phyloP scores from a whole-genome alignment of 2,888 invertebrate genomes.

The Xestia ashworthii region DNA sequence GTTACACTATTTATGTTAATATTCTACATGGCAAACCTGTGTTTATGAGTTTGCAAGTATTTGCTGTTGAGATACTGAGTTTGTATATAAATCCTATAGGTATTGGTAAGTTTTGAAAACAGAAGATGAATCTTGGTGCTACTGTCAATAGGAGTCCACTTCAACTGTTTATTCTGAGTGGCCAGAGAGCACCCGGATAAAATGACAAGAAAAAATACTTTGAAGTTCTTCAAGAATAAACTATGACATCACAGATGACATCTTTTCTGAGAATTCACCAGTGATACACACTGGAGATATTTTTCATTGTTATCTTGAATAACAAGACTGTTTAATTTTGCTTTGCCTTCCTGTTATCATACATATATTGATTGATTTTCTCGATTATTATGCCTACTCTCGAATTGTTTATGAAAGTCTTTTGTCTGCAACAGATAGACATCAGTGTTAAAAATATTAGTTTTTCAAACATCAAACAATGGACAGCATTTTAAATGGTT shows the following conservation, averaged over 20 bases:
- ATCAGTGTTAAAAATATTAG: not conserved
- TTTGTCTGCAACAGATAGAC: constrained; percentile 1
- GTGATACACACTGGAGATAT: constrained; percentile 26
- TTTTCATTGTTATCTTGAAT: not conserved
- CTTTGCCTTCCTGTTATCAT: constrained; percentile 10
- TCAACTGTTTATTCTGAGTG: not conserved
- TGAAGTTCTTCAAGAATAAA: not conserved
- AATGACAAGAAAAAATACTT: not conserved
- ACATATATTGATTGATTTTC: constrained; percentile 14
- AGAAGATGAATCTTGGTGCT: not conserved
- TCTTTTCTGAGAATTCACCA: constrained; percentile 11
- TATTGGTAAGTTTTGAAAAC: not conserved
- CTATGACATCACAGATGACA: constrained; percentile 7
- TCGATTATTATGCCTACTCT: constrained; percentile 6
- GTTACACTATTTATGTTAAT: not conserved
- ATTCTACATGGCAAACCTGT: not conserved
- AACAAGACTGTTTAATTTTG: not conserved
- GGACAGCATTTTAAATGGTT: constrained; percentile 46
- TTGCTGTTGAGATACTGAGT: not conserved
- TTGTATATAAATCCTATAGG: not conserved
- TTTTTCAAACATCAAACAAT: constrained; percentile 34
- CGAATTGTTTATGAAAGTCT: not conserved
- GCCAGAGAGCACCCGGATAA: not conserved
- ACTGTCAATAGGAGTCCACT: not conserved
- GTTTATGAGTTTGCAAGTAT: not conserved